These are phyloP conservation scores for Thaleichthys pacificus DNA, from an alignment of 2,797 vertebrate species.

Conservation along the genomic window DNA sequence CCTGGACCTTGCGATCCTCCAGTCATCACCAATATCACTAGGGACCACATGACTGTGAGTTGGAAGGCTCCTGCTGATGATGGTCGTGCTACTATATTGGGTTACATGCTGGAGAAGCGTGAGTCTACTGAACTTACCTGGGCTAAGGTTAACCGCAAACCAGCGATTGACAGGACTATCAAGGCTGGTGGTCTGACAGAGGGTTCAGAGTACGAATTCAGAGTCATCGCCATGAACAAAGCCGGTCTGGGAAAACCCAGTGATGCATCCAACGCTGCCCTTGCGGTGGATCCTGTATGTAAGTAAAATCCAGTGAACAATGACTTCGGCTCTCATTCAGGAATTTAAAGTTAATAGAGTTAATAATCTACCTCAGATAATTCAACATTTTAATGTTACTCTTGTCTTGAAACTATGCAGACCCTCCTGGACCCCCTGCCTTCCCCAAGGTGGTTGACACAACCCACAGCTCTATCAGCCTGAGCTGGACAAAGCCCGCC, in stretches of 20 bases:
- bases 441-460: constrained; percentile 96
- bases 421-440: constrained; percentile 96
- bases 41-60: constrained; percentile 96
- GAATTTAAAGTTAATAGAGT: not conserved
- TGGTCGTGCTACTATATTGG: constrained; percentile 88
- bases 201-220: constrained; percentile 94
- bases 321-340: not conserved
- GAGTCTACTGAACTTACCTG: constrained; percentile 91
- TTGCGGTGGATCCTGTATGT: constrained; percentile 94
- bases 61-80: constrained; percentile 96
- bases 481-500: constrained; percentile 96
- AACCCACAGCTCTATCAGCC: constrained; percentile 87
- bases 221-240: constrained; percentile 95
- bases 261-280: constrained; percentile 84
- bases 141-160: constrained; percentile 93
- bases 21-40: constrained; percentile 93
- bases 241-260: constrained; percentile 97
- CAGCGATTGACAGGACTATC: constrained; percentile 93
- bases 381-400: not conserved
- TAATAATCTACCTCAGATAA: constrained; percentile 4
- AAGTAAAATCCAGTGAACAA: constrained; percentile 63
- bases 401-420: constrained; percentile 60
- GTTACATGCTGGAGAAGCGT: constrained; percentile 95
- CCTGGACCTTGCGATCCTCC: constrained; percentile 94
- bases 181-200: constrained; percentile 92